A percentile compares a stretch with the other conserved stretches of the same genome.
phyloP scores from a whole-genome alignment of 2,113 vertebrate species.

The Chloropsis hardwickii region DNA sequence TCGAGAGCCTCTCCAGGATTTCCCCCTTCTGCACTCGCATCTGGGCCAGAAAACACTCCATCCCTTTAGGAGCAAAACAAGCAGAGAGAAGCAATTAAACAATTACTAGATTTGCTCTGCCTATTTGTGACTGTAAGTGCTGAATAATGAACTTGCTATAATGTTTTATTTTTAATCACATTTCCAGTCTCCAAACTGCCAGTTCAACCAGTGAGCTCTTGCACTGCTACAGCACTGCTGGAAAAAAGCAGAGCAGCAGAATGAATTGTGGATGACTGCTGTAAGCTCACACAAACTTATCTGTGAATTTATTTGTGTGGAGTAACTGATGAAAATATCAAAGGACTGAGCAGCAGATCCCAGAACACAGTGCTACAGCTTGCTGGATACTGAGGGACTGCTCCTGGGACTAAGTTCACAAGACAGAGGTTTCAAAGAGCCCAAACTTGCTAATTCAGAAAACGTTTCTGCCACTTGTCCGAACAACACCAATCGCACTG shows the following conservation, averaged over 20 bases:
- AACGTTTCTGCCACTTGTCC: accelerated
- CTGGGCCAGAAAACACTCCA: constrained; percentile 89
- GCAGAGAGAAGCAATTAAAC: background rate
- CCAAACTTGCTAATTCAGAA: background rate
- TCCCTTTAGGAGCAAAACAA: constrained; percentile 70
- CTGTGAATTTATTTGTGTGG: background rate
- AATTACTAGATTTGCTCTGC: background rate
- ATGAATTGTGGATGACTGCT: background rate
- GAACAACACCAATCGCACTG: accelerated
- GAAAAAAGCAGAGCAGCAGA: background rate
- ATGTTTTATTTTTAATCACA: background rate
- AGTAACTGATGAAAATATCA: background rate
- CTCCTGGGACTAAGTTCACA: background rate
- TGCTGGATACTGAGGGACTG: background rate
- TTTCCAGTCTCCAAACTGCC: background rate
- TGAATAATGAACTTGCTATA: background rate
- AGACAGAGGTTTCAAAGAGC: accelerated
- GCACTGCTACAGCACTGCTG: background rate
- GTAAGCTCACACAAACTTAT: background rate
- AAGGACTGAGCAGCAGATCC: background rate
- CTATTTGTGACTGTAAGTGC: background rate
- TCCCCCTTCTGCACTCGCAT: constrained; percentile 89
- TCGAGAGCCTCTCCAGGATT: constrained; percentile 91
- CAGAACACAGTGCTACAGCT: background rate
- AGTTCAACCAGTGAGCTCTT: background rate